Conservation (phyloP, 2,888 invertebrate genomes). For the Sinhomidia bicolor region DNA sequence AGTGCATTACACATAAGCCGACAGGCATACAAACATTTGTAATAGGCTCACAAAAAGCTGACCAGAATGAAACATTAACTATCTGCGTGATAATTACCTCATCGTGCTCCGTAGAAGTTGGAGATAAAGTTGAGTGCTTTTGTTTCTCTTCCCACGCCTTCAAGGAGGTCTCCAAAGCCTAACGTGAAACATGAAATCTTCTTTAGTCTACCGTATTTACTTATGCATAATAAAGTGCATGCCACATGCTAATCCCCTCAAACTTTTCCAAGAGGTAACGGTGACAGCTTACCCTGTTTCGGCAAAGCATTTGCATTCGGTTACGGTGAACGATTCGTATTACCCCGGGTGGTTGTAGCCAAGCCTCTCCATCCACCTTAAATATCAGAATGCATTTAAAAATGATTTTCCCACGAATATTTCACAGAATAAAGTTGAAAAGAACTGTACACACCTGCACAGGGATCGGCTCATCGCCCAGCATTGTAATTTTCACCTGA, state of each 20-base stretch:
- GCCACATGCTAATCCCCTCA: background rate
- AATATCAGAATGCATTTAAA: background rate
- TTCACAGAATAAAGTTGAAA: too few species aligned
- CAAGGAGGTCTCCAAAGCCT: conserved; percentile 93
- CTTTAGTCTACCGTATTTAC: background rate
- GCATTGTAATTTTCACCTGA: conserved; percentile 96
- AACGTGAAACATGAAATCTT: conserved; percentile 69
- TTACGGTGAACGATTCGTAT: conserved; percentile 98
- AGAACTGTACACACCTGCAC: conserved; percentile 74
- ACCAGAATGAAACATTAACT: conserved; percentile 15
- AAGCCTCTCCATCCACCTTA: conserved; percentile 97
- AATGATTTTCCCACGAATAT: too few species aligned
- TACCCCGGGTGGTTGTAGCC: conserved; percentile 98
- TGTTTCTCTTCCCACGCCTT: conserved; percentile 94
- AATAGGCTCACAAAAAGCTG: conserved; percentile 19
- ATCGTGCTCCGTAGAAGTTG: conserved; percentile 77
- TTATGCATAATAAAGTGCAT: background rate
- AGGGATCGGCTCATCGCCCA: conserved; percentile 85
- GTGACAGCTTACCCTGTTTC: conserved; percentile 81
- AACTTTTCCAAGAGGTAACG: background rate
- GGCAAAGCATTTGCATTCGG: conserved; percentile 96
- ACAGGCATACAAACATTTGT: background rate
- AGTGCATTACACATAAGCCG: conserved; percentile 17
- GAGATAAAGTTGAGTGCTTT: conserved; percentile 80
- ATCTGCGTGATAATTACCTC: conserved; percentile 71